Base-by-base conservation (phyloP, 2,888 invertebrate species). In the Drosophila niveifrons region DNA sequence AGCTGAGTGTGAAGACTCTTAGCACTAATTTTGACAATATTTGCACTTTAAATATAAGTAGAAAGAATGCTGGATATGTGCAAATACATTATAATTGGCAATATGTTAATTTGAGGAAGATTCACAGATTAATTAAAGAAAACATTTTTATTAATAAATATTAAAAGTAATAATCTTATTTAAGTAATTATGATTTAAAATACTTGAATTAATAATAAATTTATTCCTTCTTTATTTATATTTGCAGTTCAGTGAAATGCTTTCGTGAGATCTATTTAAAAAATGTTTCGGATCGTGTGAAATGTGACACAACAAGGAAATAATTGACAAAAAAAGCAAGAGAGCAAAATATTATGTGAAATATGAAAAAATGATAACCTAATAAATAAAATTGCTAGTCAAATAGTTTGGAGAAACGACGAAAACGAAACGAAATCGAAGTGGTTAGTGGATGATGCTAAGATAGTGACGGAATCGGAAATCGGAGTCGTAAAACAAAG, bases 321-420 rank as follows among this genome's bases (percentile, higher is more conserved):
- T 7, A 23, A 57, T 18, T 18, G 68, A 68, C 57, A 77, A 59
- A 43, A 53, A 39, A 59, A 48, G 9, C 10, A 53, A 66, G 43
- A 44, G 31, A 41, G 46, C 13, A 48, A 53, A 13, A 44, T 29
- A 11, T 55, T 58, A 70, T 23, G 23, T 23, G 23, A 72, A 62
- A 46, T 55, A 48, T 48, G 64, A 55, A 61, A 79, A 75, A 71
- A 87, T 83, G 70, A 81, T 89, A 81, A 79, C 75, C 75, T 86
- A 83, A 83, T 81, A 73, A 75, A 74, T 62, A 53, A 80, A 72
- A 75, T 74, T 82, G 68, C 76, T 86, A 86, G 80, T 83, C 80
- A 80, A 71, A 76, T 57, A 72, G 62, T 70, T 69, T 63, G 63
- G 55, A 67, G 29, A 66, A 73, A 65, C 34, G 68, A 56, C 11